phyloP scores from a whole-genome alignment of 2,888 invertebrate genomes.

The Meteorus cinctellus region DNA sequence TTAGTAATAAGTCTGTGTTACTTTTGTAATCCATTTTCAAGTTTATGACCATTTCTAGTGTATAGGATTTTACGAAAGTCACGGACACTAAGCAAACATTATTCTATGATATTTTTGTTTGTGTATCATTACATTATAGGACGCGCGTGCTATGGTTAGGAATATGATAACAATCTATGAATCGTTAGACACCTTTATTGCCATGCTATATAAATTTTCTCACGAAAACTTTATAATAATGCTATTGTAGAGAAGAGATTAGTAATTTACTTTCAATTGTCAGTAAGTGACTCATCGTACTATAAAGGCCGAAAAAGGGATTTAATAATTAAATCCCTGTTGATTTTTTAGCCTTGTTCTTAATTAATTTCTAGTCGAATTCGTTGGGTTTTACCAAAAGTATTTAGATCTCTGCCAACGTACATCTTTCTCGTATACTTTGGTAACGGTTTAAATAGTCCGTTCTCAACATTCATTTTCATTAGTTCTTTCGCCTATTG shows the following conservation, averaged over 20 bases:
- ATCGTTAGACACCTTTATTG: not conserved
- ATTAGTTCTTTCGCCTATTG: not conserved
- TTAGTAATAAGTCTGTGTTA: too few relatives aligned
- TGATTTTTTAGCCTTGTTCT: not conserved
- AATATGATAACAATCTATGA: conserved; percentile 7
- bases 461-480: not conserved
- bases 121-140: not conserved
- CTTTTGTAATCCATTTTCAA: too few relatives aligned
- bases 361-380: not conserved
- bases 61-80: not conserved
- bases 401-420: not conserved
- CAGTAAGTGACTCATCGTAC: not conserved
- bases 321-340: not conserved
- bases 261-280: not conserved
- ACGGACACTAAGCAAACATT: not conserved
- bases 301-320: not conserved
- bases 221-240: not conserved
- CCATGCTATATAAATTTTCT: not conserved
- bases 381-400: not conserved
- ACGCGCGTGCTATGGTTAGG: not conserved
- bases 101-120: not conserved
- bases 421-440: not conserved
- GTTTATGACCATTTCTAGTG: conserved; percentile 3
- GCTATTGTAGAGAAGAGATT: not conserved
- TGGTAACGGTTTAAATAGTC: not conserved